phyloP scores from a whole-genome alignment of 64 coral and sea anemone genomes.

The Montipora cactus region DNA sequence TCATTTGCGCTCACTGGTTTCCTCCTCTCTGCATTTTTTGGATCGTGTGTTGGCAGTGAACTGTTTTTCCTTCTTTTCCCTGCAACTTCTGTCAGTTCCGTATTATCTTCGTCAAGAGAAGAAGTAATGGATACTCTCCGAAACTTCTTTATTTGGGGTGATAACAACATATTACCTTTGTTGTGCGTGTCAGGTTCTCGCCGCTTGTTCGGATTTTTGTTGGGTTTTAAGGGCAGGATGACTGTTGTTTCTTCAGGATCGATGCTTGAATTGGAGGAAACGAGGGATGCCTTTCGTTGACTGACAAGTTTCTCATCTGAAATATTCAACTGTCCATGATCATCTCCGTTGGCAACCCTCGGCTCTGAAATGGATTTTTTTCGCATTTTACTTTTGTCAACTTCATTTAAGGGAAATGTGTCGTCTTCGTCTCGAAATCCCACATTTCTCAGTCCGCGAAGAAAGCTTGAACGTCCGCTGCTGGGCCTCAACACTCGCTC shows the following conservation, averaged over 20 bases:
- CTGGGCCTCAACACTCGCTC: conserved; percentile 24
- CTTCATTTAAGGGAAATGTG: background rate
- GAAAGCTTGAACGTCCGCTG: background rate
- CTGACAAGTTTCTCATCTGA: background rate
- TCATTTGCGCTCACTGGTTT: background rate
- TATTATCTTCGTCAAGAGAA: background rate
- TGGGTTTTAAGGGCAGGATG: background rate
- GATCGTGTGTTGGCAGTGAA: background rate
- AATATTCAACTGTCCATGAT: background rate
- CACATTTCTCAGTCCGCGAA: background rate
- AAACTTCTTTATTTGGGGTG: background rate
- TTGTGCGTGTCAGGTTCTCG: background rate
- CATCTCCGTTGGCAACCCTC: background rate
- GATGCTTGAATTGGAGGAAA: conserved; percentile 23
- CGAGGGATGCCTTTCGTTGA: background rate
- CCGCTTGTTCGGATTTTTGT: background rate
- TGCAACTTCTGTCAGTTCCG: background rate
- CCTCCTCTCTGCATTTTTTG: background rate
- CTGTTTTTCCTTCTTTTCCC: background rate
- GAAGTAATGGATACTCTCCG: background rate
- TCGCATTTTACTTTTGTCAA: background rate
- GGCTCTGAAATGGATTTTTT: background rate
- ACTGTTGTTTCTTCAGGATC: background rate
- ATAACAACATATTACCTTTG: background rate
- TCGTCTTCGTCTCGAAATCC: background rate